Evolutionary conservation across 2,113 vertebrate genomes (phyloP).

Genomic region (Cephalopholis sonnerati): DNA sequence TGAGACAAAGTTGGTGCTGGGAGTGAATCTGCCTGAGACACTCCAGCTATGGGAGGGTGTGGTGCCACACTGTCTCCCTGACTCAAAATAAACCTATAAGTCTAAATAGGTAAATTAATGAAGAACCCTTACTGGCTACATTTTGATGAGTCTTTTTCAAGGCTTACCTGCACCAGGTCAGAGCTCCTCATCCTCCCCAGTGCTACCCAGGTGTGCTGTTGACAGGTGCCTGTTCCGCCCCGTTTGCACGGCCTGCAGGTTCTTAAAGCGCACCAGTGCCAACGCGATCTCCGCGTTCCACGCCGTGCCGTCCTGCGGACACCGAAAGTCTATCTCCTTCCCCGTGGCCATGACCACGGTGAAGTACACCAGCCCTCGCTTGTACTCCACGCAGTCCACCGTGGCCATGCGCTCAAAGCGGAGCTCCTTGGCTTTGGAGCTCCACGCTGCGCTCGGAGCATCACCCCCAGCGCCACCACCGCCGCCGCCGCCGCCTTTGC

Average conservation of each 20-base stretch:
- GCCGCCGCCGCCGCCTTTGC: conserved; percentile 52
- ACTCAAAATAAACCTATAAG: background rate
- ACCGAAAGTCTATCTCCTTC: conserved; percentile 94
- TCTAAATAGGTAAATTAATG: background rate
- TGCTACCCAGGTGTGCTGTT: conserved; percentile 71
- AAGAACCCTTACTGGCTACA: background rate
- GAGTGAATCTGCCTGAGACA: background rate
- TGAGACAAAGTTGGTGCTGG: background rate
- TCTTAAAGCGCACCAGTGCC: conserved; percentile 94
- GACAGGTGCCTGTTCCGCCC: conserved; percentile 87
- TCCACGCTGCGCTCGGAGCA: conserved; percentile 70
- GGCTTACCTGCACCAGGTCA: conserved; percentile 45
- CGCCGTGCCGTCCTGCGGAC: conserved; percentile 89
- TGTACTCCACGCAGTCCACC: conserved; percentile 96
- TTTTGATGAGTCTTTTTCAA: background rate
- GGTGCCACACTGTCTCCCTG: background rate
- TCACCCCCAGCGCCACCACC: conserved; percentile 25
- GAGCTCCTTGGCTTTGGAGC: conserved; percentile 88
- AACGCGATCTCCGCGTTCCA: conserved; percentile 95
- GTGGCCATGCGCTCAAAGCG: conserved; percentile 91
- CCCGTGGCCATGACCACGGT: conserved; percentile 93
- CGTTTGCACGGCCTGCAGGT: conserved; percentile 91
- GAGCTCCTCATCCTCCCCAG: conserved; percentile 75
- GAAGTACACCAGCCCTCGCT: conserved; percentile 92
- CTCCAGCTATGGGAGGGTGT: background rate